phyloP scores from a whole-genome alignment of 2,888 invertebrate genomes.

The Lasioglossum malachurum region DNA sequence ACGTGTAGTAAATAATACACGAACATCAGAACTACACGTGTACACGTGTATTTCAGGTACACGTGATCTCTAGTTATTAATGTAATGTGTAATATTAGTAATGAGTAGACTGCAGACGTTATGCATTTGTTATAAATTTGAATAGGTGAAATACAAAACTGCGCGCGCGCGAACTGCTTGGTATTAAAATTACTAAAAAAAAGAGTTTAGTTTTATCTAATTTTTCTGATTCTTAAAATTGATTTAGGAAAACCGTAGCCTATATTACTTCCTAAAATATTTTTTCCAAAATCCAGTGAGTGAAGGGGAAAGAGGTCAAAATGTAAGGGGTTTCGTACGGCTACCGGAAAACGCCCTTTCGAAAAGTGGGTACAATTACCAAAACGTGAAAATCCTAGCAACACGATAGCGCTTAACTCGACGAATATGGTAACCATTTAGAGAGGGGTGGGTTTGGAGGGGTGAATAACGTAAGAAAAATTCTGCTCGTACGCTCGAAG shows the following conservation, averaged over 20 bases:
- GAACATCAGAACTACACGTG: too few species aligned
- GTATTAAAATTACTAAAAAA: not conserved
- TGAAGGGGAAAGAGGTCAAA: not conserved
- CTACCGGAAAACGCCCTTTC: constrained; percentile 3
- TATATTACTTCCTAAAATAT: not conserved
- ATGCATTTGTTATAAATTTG: not conserved
- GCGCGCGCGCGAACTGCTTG: not conserved
- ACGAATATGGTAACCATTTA: constrained; percentile 23
- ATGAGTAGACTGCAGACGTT: not conserved
- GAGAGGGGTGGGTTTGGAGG: not conserved
- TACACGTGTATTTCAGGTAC: too few species aligned
- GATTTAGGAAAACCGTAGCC: too few species aligned
- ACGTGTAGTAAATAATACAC: too few species aligned
- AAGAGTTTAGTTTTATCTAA: not conserved
- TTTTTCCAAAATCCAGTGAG: not conserved
- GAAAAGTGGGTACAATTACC: constrained; percentile 12
- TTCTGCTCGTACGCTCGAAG: constrained; percentile 34
- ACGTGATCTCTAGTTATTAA: not conserved
- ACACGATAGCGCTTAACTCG: not conserved
- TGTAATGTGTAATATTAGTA: not conserved
- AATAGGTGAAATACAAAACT: not conserved
- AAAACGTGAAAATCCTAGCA: constrained; percentile 30
- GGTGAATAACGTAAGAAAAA: constrained; percentile 18
- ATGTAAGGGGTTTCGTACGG: not conserved
- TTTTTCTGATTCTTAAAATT: not conserved